Percentiles rank a stretch among this genome's conserved stretches.
Conservation (phyloP, 2,888 invertebrate genomes). For the Hydraecia micacea region DNA sequence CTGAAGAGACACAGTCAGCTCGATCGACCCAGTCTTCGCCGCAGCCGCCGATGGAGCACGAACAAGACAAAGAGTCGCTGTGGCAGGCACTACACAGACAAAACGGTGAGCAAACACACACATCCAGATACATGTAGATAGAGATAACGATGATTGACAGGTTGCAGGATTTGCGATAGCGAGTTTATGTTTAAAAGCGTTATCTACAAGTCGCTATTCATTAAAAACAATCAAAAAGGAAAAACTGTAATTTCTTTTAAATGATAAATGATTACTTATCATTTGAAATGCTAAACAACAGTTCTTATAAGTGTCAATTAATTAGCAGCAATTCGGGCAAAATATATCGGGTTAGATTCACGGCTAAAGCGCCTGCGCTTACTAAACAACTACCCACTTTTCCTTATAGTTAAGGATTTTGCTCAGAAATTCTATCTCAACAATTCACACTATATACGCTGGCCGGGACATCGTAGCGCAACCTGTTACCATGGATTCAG, state of each 20-base stretch:
- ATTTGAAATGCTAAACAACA: background rate
- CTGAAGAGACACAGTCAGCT: constrained; percentile 88
- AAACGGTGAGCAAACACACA: constrained; percentile 82
- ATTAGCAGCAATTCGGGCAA: background rate
- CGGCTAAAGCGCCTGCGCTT: background rate
- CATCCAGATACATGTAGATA: constrained; percentile 6
- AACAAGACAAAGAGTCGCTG: constrained; percentile 90
- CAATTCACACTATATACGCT: background rate
- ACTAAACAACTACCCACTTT: background rate
- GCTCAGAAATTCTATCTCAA: background rate
- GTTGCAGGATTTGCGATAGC: constrained; percentile 27
- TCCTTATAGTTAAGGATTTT: background rate
- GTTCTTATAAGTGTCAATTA: background rate
- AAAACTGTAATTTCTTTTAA: background rate
- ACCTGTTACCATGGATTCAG: too few species aligned
- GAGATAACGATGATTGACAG: constrained; percentile 41
- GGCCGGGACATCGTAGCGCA: too few species aligned
- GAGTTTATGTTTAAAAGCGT: constrained; percentile 2
- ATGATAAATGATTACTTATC: background rate
- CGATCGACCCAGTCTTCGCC: constrained; percentile 87
- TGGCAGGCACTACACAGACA: constrained; percentile 89
- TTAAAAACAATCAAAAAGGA: constrained; percentile 10
- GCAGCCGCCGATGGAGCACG: constrained; percentile 82
- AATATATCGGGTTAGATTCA: background rate
- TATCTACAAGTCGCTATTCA: constrained; percentile 18